Evolutionary conservation across 2,797 vertebrate species (phyloP).

Genomic region (Menidia menidia): DNA sequence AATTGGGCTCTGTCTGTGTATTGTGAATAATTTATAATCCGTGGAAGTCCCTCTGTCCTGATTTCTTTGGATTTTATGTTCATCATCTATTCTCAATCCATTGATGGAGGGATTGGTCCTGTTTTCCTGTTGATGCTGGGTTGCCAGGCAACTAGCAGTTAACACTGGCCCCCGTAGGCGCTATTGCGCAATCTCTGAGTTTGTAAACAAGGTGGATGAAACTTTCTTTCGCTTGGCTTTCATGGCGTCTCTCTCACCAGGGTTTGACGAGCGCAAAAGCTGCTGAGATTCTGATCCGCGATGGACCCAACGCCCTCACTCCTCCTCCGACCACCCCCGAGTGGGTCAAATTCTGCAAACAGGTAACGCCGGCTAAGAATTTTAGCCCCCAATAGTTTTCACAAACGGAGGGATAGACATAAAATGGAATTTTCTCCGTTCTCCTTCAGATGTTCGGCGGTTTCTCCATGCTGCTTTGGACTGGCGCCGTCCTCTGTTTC

Average conservation of each 20-base stretch:
- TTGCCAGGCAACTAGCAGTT: conserved; percentile 57
- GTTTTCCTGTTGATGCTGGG: conserved; percentile 53
- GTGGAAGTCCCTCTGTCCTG: conserved; percentile 52
- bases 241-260: conserved; percentile 67
- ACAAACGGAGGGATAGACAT: not conserved
- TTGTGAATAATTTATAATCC: conserved; percentile 65
- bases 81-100: conserved; percentile 33
- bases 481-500: conserved; percentile 95
- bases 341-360: conserved; percentile 96
- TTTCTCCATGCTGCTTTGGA: conserved; percentile 96
- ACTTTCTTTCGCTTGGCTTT: not conserved
- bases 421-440: not conserved
- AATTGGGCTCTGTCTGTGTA: conserved; percentile 31
- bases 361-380: conserved; percentile 45
- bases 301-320: conserved; percentile 93
- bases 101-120: conserved; percentile 27
- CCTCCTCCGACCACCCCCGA: conserved; percentile 96
- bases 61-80: conserved; percentile 44
- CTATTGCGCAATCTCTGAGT: conserved; percentile 14
- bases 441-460: conserved; percentile 90
- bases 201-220: not conserved
- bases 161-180: conserved; percentile 36
- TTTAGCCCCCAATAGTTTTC: not conserved
- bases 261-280: conserved; percentile 87
- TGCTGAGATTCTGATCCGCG: conserved; percentile 91